A percentile compares a stretch with the other conserved stretches of the same genome.
phyloP scores from a whole-genome alignment of 2,888 invertebrate species.

The Euzophera pinguis region DNA sequence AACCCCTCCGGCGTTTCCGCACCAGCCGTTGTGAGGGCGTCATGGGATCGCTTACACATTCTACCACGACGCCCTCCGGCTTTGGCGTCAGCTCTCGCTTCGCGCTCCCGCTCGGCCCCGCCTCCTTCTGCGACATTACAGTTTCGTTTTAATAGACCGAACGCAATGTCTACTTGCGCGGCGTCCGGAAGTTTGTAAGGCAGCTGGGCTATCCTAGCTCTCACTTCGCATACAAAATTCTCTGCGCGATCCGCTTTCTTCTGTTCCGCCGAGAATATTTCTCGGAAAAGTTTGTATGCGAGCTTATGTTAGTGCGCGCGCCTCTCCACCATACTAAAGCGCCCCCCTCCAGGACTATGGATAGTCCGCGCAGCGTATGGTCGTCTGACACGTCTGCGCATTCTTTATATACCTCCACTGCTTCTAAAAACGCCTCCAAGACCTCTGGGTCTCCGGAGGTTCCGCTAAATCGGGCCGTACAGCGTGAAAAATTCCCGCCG shows the following conservation, averaged over 20 bases:
- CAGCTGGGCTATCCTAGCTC: neutral
- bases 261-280: constrained; percentile 17
- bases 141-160: too few relatives aligned
- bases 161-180: too few relatives aligned
- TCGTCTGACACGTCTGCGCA: neutral
- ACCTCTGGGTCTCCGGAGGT: neutral
- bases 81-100: too few relatives aligned
- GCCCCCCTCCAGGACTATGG: neutral
- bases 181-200: neutral
- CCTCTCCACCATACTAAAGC: neutral
- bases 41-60: too few relatives aligned
- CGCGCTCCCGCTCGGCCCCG: too few relatives aligned
- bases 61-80: too few relatives aligned
- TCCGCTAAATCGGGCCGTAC: neutral
- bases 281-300: constrained; percentile 8
- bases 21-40: too few relatives aligned
- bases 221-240: neutral
- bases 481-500: neutral
- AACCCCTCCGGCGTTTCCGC: too few relatives aligned
- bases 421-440: neutral
- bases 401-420: neutral
- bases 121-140: too few relatives aligned
- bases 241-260: neutral
- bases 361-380: neutral
- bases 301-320: neutral